Percentiles rank a stretch among this genome's conserved stretches.
Evolutionary conservation across 2,888 invertebrate genomes (phyloP).

Genomic region (Polylopha cassiicola): DNA sequence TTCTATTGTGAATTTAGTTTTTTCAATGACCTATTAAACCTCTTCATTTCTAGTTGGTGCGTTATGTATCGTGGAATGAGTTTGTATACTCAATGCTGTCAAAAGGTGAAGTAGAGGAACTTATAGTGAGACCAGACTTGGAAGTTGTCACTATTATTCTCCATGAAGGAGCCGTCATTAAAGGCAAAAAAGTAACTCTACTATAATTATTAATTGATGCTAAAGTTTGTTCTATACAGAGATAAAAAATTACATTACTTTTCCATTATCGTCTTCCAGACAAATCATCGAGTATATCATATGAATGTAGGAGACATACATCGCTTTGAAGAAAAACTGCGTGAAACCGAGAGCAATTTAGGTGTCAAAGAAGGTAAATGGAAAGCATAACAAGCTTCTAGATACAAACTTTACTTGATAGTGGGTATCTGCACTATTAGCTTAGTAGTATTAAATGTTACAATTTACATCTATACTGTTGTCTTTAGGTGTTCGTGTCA

Average conservation of each 20-base stretch:
- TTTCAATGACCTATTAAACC: neutral
- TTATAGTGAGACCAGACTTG: conserved; percentile 89
- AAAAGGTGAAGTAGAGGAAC: conserved; percentile 94
- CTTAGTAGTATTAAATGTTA: too few species aligned
- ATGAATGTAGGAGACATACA: conserved; percentile 91
- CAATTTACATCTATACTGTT: too few species aligned
- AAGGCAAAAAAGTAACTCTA: conserved; percentile 81
- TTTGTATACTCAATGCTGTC: conserved; percentile 96
- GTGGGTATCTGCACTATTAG: too few species aligned
- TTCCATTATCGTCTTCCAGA: conserved; percentile 67
- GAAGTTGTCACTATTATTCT: conserved; percentile 91
- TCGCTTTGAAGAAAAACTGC: conserved; percentile 92
- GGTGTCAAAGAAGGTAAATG: conserved; percentile 86
- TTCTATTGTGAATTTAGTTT: neutral
- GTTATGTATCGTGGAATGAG: conserved; percentile 96
- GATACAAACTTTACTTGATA: too few species aligned
- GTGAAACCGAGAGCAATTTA: conserved; percentile 87
- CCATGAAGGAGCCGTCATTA: conserved; percentile 90
- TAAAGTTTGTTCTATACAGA: too few species aligned
- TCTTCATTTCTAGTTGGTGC: conserved; percentile 68
- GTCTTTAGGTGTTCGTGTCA: conserved; percentile 82
- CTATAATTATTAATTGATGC: conserved; percentile 9
- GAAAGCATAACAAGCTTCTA: too few species aligned
- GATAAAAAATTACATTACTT: too few species aligned
- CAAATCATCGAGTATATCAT: conserved; percentile 82